phyloP scores from a whole-genome alignment of 2,797 vertebrate genomes.

The Cirrhinus molitorella region DNA sequence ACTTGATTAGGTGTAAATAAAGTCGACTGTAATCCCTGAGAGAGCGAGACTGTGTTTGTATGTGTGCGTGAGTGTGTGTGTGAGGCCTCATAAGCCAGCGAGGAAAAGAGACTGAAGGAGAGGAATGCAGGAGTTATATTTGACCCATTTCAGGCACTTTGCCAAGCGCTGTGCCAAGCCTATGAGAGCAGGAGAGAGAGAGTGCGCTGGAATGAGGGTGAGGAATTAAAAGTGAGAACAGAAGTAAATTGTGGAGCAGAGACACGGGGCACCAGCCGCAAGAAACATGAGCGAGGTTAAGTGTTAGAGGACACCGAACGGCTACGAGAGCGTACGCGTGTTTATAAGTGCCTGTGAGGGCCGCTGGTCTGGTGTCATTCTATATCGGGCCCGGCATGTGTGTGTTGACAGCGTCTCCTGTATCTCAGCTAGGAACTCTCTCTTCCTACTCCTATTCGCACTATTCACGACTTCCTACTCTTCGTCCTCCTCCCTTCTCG shows the following conservation, averaged over 20 bases:
- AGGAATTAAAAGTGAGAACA: conserved; percentile 51
- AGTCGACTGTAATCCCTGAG: conserved; percentile 57
- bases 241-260: conserved; percentile 41
- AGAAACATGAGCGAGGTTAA: conserved; percentile 44
- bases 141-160: conserved; percentile 68
- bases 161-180: conserved; percentile 70
- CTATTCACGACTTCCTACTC: conserved; percentile 52
- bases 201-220: conserved; percentile 23
- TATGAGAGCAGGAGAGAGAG: conserved; percentile 42
- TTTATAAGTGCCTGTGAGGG: conserved; percentile 46
- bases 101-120: conserved; percentile 61
- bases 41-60: conserved; percentile 35
- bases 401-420: conserved; percentile 70
- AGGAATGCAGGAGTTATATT: conserved; percentile 73
- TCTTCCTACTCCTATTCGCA: conserved; percentile 76
- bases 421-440: conserved; percentile 74
- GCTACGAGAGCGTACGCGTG: conserved; percentile 47
- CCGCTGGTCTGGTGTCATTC: conserved; percentile 71
- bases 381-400: conserved; percentile 71
- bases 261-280: conserved; percentile 39
- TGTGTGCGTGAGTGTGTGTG: conserved; percentile 42
- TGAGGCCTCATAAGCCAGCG: conserved; percentile 66
- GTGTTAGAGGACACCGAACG: conserved; percentile 44
- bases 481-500: conserved; percentile 54
- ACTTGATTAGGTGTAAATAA: conserved; percentile 64